Conservation (phyloP, 2,888 invertebrate species). For the Stenodema calcarata region DNA sequence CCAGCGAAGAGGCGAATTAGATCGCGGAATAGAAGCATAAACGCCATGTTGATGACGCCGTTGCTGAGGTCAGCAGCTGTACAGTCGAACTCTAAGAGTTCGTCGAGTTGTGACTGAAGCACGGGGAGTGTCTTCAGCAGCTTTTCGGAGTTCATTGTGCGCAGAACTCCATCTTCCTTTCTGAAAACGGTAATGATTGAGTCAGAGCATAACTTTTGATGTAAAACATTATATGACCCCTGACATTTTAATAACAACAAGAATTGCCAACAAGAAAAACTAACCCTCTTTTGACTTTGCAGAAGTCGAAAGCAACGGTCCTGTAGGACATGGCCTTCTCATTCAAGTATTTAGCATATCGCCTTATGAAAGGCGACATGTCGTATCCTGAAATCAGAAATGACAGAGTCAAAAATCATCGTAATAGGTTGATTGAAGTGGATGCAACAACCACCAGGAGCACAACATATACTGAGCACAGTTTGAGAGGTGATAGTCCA, state of each 20-base stretch:
- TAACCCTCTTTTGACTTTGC: conserved; percentile 99
- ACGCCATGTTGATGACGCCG: conserved; percentile 98
- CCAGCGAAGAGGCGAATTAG: conserved; percentile 98
- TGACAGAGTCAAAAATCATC: background rate
- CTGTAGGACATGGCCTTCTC: conserved; percentile 99
- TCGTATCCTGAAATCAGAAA: conserved; percentile 80
- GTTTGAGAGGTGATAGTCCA: background rate
- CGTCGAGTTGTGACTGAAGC: conserved; percentile 93
- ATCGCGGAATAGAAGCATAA: conserved; percentile 98
- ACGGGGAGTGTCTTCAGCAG: conserved; percentile 94
- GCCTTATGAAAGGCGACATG: conserved; percentile 98
- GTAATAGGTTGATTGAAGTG: background rate
- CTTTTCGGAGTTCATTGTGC: conserved; percentile 98
- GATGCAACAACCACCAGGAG: conserved; percentile 13
- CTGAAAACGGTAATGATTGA: conserved; percentile 64
- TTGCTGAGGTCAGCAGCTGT: conserved; percentile 96
- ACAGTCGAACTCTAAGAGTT: conserved; percentile 95
- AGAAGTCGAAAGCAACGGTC: conserved; percentile 99
- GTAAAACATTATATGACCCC: conserved; percentile 24
- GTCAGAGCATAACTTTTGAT: no score
- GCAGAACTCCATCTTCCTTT: conserved; percentile 94
- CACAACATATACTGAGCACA: background rate
- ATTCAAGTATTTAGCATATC: conserved; percentile 98
- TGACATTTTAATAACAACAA: background rate
- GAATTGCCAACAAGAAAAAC: conserved; percentile 57